These are phyloP conservation scores for Phasianus colchicus DNA, from an alignment of 2,113 vertebrate species.

Conservation along the genomic window DNA sequence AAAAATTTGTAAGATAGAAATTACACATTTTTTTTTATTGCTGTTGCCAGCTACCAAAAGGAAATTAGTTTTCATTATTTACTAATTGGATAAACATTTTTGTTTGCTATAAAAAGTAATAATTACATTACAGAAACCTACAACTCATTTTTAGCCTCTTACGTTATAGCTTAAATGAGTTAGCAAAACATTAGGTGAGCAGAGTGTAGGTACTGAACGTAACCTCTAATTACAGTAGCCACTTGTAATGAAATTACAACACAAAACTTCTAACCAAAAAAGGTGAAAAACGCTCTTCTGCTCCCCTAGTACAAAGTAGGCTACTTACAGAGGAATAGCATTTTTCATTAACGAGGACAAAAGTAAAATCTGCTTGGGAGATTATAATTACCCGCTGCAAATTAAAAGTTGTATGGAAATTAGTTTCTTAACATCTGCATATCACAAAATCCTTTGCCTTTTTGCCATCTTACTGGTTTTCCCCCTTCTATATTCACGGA, in stretches of 20 bases:
- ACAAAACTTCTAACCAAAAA: constrained; percentile 17
- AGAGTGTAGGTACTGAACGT: constrained; percentile 38
- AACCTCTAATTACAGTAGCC: constrained; percentile 26
- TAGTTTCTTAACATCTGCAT: constrained; percentile 7
- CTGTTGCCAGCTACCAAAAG: background rate
- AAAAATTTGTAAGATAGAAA: constrained; percentile 21
- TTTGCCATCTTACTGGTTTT: background rate
- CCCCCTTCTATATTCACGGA: background rate
- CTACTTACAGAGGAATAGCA: constrained; percentile 5
- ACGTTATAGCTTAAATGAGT: constrained; percentile 19
- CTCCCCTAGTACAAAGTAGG: background rate
- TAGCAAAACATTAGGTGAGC: constrained; percentile 39
- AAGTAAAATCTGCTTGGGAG: background rate
- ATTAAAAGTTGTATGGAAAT: constrained; percentile 40
- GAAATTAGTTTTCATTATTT: constrained; percentile 64
- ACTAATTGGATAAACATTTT: constrained; percentile 38
- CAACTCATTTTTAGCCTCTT: constrained; percentile 37
- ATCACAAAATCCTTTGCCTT: background rate
- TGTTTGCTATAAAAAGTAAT: background rate
- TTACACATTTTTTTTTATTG: background rate
- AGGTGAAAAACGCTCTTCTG: background rate
- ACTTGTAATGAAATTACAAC: constrained; percentile 20
- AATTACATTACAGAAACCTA: constrained; percentile 46
- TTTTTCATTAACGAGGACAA: background rate
- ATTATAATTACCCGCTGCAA: constrained; percentile 10